Evolutionary conservation across 2,113 vertebrate species (phyloP).

Genomic region (Electrona antarctica): DNA sequence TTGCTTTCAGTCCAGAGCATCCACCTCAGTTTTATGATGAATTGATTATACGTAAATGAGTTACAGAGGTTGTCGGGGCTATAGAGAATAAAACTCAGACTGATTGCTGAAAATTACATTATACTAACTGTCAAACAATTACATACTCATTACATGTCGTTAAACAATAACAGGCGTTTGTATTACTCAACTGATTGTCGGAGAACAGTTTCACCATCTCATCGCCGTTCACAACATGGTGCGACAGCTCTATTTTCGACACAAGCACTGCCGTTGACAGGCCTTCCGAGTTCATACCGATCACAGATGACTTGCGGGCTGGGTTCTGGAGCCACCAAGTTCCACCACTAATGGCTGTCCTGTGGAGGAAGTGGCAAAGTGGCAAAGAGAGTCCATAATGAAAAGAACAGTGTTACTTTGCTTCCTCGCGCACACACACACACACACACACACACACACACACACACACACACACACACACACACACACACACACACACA

Average conservation of each 20-base stretch:
- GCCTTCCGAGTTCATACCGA: conserved; percentile 40
- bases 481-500: not conserved
- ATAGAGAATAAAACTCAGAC: no score
- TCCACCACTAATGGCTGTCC: conserved; percentile 46
- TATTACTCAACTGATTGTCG: conserved; percentile 30
- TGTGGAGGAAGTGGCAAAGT: conserved; percentile 30
- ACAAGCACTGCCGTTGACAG: conserved; percentile 21
- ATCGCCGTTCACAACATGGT: conserved; percentile 35
- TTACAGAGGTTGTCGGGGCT: no score
- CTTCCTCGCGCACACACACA: conserved; percentile 7
- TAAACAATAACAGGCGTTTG: no score
- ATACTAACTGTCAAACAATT: no score
- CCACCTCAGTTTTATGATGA: no score
- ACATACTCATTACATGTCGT: no score
- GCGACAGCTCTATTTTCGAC: conserved; percentile 28
- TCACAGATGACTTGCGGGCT: conserved; percentile 39
- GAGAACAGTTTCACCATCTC: conserved; percentile 53
- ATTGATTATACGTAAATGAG: no score
- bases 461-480: not conserved
- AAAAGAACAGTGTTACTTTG: conserved; percentile 55
- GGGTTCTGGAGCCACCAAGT: conserved; percentile 11
- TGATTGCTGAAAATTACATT: no score
- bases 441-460: not conserved
- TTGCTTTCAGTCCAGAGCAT: no score
- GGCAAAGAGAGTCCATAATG: conserved; percentile 31